Evolutionary conservation across 2,113 vertebrate species (phyloP), one percentile per base, ranked within the genome.

Genomic region (Neoarius graeffei): DNA sequence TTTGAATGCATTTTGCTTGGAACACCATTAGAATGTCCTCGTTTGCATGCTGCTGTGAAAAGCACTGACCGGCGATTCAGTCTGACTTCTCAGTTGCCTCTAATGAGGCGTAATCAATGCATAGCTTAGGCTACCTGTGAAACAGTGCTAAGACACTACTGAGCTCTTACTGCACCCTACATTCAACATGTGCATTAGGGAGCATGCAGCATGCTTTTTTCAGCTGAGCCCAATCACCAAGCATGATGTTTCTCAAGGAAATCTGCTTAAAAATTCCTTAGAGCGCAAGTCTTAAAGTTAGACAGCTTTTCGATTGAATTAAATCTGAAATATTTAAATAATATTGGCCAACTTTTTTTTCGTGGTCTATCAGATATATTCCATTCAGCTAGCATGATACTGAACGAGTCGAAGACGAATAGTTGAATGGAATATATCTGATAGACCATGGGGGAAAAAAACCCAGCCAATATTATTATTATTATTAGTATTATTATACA

Each of bases 71-170:
- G 59, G 48, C 17, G 25, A 50, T 82, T 42, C 54, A 60, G 13
- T 89, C 52, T 35, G 62, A 85, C 25, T 35, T 11, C 48, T 62
- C 67, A 87, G 76, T 85, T 82, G 60, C 10, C 67, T 23, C 62
- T 52, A 85, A 77, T 90, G 87, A 90, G 60, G 8, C 52, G 30
- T 30, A 85, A 90, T 90, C 89, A 77, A 89, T 90, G 82, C 42
- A 35, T 17, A 35, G 52, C 85, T 85, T 73, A 60, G 42, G 42
- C 56, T 57, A 57, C 50, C 20, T 76, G 23, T 76, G 25, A 79
- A 66, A 0, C 80, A 60, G 80, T 35, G 57, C 30, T 23, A 42
- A 20, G 27, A 81, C 35, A 54, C 54, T 35, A 1, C 42, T 9
- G 54, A 52, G 74, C 14, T 77, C 23, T 14, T 52, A 23, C 42